Base-by-base conservation (phyloP, 2,113 vertebrate genomes). In the Erpornis zantholeuca region DNA sequence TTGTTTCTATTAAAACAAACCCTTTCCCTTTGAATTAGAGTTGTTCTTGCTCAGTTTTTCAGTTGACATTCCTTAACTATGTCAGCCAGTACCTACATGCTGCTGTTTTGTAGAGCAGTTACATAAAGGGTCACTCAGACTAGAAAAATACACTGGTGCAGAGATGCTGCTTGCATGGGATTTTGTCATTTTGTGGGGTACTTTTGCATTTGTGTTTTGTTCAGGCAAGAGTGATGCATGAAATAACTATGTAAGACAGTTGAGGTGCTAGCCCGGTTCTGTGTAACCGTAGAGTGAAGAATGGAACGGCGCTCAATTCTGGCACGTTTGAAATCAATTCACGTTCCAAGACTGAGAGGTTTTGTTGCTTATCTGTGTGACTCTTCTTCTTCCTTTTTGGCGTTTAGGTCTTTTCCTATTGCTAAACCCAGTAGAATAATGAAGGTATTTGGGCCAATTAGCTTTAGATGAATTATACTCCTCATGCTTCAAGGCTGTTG, bases 191-290 rank as follows among this genome's bases (percentile, higher is more conserved):
- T 36, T 42, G 66, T 68, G 53, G 40, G 18, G 7, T n/a, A 5
- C 18, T 66, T 38, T 2, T 14, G 56, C 16, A 2, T 52, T 14
- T 63, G 16, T 9, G 31, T 40, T 70, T 42, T 31, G 11, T 36
- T 73, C 50, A 23, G 35, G 45, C 42, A 36, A 31, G 15, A 21
- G 3, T 2, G 54, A 11, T 78, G 12, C n/a, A 9, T 33, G 14
- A 45, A 53, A 40, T 27, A 66, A 25, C 10, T 28, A 29, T 16
- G 2, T 19, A 7, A 76, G 47, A 31, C 1, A 6, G 14, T 31
- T 60, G 1, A 6, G 4, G 9, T 31, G n/a, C n/a, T 52, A 25
- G 50, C 10, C 33, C 16, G 36, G 0, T 24, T 59, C 28, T 33
- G 1, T 10, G 2, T 27, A 29, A 28, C 28, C 23, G n/a, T 3